Conservation (phyloP, 1,140 invertebrate species). For the Drosophila mayri region DNA sequence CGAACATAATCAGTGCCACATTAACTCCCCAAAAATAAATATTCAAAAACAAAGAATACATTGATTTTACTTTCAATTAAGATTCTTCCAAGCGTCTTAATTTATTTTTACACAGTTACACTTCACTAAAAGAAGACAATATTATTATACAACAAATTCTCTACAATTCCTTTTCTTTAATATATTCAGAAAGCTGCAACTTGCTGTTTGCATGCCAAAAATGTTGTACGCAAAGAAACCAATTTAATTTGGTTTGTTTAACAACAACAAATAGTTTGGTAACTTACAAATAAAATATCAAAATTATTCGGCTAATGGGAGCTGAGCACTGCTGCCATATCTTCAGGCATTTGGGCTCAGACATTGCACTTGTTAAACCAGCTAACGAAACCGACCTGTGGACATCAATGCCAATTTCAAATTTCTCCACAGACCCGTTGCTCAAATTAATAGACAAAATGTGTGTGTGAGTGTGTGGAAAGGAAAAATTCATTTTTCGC, state of each 20-base stretch:
- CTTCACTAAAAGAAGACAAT: too few relatives aligned
- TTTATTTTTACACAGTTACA: too few relatives aligned
- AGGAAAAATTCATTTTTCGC: slow-evolving; percentile 10
- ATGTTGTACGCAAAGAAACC: background rate
- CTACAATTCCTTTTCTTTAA: too few relatives aligned
- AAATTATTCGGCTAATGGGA: background rate
- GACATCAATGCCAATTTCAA: slow-evolving; percentile 38
- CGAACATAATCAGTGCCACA: background rate
- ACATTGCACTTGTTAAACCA: slow-evolving; percentile 38
- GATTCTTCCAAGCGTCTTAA: background rate
- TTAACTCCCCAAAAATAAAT: too few relatives aligned
- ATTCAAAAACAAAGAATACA: background rate
- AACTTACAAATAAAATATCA: background rate
- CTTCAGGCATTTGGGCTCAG: background rate
- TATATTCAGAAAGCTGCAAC: too few relatives aligned
- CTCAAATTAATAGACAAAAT: slow-evolving; percentile 38
- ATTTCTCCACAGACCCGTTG: slow-evolving; percentile 38
- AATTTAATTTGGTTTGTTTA: background rate
- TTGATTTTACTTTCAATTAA: background rate
- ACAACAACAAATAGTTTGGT: background rate
- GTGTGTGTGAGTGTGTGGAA: slow-evolving; percentile 13
- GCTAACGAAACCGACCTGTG: slow-evolving; percentile 34
- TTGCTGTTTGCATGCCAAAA: background rate
- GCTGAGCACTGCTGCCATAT: background rate
- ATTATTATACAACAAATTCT: too few relatives aligned